Base-by-base conservation (phyloP, 2,888 invertebrate species). In the Megamerina dolium region DNA sequence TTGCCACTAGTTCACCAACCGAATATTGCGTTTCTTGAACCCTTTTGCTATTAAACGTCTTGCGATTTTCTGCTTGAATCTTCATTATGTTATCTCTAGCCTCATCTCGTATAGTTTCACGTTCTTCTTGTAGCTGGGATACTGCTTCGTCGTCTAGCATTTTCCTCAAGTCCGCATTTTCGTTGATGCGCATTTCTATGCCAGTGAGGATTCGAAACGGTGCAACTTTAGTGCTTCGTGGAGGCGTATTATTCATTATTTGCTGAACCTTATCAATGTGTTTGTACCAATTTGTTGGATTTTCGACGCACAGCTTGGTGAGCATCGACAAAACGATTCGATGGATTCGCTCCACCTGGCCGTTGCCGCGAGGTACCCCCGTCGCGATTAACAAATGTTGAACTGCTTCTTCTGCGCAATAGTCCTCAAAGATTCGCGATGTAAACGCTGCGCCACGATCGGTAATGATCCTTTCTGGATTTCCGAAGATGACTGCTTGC, bases 371-470 rank as follows among this genome's bases (percentile, higher is more conserved):
- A 1, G 49, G 52, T 12, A 66, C 48, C 5, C 66, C 54, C 57
- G 48, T 63, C 5, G 45, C 33, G 3, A 57, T 44, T 37, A 64
- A 57, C 21, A 63, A 29, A 36, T 68, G 66, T 17, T 40, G 36
- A 9, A 51, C 45, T 0, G 40, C 45, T 45, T 67, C 59, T 1
- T 53, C 52, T 18, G 41, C 40, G 44, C 65, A 69, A 42, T 60
- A 66, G 4, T 49, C 41, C 36, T 54, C 45, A 43, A 72, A 73
- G 3, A 40, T 36, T n/a, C 55, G 50, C 1, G 63, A 58, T 0
- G 68, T 71, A 39, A 68, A 72, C 2, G 59, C 59, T 10, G 62
- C 56, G 6, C 69, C 68, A 33, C 63, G 45, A 41, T 72, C 70
- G 1, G 60, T 57, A 4, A 71, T 59, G 6, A 70, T 50, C 4